Evolutionary conservation across 2,888 invertebrate genomes (phyloP).

Genomic region (Elaeidobius kamerunicus): DNA sequence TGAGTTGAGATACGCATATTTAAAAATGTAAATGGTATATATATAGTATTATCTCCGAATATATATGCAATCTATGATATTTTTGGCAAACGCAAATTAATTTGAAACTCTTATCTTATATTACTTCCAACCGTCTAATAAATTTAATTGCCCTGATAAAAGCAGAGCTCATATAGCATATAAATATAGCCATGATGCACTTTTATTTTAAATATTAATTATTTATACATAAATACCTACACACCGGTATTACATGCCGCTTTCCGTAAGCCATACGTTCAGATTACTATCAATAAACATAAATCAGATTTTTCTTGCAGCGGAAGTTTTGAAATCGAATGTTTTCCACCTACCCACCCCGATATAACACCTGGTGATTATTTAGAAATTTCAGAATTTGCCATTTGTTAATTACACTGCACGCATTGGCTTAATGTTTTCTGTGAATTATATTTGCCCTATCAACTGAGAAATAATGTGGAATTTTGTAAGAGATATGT

Average conservation of each 20-base stretch:
- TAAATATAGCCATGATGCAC: slow-evolving; percentile 18
- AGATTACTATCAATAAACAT: slow-evolving; percentile 18
- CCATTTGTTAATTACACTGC: background rate
- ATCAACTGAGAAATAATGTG: background rate
- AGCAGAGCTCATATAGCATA: too few species aligned
- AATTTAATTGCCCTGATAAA: too few species aligned
- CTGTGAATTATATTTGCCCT: background rate
- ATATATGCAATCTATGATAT: too few species aligned
- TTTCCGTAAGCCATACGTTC: slow-evolving; percentile 10
- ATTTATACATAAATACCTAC: slow-evolving; percentile 11
- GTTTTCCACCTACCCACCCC: slow-evolving; percentile 17
- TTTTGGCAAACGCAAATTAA: too few species aligned
- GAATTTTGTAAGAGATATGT: too few species aligned
- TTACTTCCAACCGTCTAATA: too few species aligned
- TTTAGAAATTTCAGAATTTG: slow-evolving; percentile 11
- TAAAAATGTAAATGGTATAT: too few species aligned
- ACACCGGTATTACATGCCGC: slow-evolving; percentile 4
- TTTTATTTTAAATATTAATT: slow-evolving; percentile 16
- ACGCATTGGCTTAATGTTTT: background rate
- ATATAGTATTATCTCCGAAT: too few species aligned
- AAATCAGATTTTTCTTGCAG: slow-evolving; percentile 20
- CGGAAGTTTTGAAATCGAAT: slow-evolving; percentile 26
- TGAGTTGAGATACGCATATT: too few species aligned
- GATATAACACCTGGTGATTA: slow-evolving; percentile 23
- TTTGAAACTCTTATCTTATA: too few species aligned